These are phyloP conservation scores for Drosophila fulvimacula DNA, from an alignment of 2,888 invertebrate species.

Conservation along the genomic window DNA sequence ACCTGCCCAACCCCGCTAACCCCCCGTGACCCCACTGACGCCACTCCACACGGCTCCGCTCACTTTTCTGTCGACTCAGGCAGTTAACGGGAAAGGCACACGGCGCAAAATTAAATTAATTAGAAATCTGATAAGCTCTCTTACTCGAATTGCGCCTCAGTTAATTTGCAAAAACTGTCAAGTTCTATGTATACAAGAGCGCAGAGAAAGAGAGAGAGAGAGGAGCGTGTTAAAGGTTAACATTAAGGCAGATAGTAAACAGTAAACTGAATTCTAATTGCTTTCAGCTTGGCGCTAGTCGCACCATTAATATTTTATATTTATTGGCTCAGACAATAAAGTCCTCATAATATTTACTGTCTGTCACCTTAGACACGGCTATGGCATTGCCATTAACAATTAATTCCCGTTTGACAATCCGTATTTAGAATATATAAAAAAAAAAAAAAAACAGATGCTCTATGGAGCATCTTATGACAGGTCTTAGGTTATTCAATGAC, in stretches of 20 bases:
- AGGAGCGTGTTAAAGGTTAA: constrained; percentile 27
- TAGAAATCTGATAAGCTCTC: constrained; percentile 76
- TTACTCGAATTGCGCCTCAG: constrained; percentile 76
- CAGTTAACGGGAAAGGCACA: constrained; percentile 49
- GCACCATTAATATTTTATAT: constrained; percentile 24
- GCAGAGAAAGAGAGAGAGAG: not conserved
- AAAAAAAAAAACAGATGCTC: not conserved
- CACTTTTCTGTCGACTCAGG: constrained; percentile 67
- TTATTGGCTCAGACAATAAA: constrained; percentile 20
- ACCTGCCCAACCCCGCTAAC: constrained; percentile 38
- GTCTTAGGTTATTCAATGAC: not conserved
- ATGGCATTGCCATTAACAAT: not conserved
- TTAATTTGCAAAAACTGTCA: constrained; percentile 65
- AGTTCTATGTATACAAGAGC: constrained; percentile 29
- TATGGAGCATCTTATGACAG: not conserved
- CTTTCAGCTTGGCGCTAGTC: constrained; percentile 19
- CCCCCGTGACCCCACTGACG: not conserved
- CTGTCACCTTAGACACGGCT: constrained; percentile 12
- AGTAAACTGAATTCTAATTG: constrained; percentile 43
- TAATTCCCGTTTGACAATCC: not conserved
- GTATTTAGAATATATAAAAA: too few relatives aligned
- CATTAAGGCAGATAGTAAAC: constrained; percentile 34
- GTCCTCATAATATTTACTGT: constrained; percentile 12
- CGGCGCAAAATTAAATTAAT: constrained; percentile 77
- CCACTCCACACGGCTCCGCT: not conserved